Base-by-base conservation (phyloP, 2,113 vertebrate species). In the Donacobius atricapilla region DNA sequence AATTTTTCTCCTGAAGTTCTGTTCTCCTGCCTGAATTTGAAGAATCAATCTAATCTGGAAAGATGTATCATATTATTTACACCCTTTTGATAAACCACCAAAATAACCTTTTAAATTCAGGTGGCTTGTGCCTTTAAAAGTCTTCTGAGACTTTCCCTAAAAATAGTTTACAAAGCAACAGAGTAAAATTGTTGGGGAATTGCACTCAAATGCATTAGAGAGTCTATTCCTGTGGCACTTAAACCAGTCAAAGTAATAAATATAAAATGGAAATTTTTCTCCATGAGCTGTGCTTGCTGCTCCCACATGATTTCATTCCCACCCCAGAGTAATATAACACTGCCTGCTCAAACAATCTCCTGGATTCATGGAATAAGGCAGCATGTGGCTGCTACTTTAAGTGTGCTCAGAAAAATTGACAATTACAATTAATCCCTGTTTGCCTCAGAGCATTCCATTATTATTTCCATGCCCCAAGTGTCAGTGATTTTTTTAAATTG, bases 181-280 rank as follows among this genome's bases (percentile, higher is more conserved):
- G 87, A 95, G 90, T 96, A 73, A 89, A 84, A 96, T 94, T 97
- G 95, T 94, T 95, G 85, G 91, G 83, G 97, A 97, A 97, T 90
- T 92, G 93, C 96, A 92, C 95, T 94, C 90, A 87, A 97, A 97
- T 96, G 96, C 97, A 91, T 97, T 91, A 96, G 96, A 96, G 94
- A 97, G 91, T 94, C 97, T 97, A 96, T 97, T 97, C 97, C 97
- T 97, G 70, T 95, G 96, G 97, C 97, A 95, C 96, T 97, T 95
- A 94, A 94, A 65, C 90, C 61, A 95, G 97, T 96, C 96, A 96
- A 95, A 96, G 96, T 96, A 97, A 98, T 98, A 97, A 98, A 97
- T 97, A 97, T 93, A 96, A 97, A 97, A 97, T 96, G 97, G 94
- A 96, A 96, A 97, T 97, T 97, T 98, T 97, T 96, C 95, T 97